phyloP scores from a whole-genome alignment of 2,888 invertebrate species.

The Diplolepis rosae region DNA sequence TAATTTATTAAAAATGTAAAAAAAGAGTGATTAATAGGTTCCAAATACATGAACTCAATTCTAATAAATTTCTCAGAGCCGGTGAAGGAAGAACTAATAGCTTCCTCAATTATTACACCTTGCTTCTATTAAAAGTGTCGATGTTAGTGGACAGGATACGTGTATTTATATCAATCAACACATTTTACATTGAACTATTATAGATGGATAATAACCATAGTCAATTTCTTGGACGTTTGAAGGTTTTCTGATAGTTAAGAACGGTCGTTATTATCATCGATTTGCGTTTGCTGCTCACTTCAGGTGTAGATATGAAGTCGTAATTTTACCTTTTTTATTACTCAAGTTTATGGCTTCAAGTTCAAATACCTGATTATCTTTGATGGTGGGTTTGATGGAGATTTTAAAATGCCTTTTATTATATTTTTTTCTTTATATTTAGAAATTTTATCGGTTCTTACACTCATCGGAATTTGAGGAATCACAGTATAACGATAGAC shows the following conservation, averaged over 20 bases:
- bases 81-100: not conserved
- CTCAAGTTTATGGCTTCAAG: constrained; percentile 21
- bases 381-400: not conserved
- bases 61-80: not conserved
- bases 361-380: constrained; percentile 13
- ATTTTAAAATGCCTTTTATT: not conserved
- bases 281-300: constrained; percentile 23
- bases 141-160: not conserved
- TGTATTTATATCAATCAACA: not conserved
- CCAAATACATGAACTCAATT: not conserved
- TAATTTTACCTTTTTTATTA: constrained; percentile 26
- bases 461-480: not conserved
- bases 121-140: not conserved
- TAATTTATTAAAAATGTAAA: no score
- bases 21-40: no score
- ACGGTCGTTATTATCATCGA: constrained; percentile 18
- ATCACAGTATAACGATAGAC: not conserved
- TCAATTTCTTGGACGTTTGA: constrained; percentile 14
- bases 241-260: constrained; percentile 8
- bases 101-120: not conserved
- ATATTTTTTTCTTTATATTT: not conserved
- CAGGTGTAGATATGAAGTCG: constrained; percentile 16
- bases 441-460: not conserved
- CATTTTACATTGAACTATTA: not conserved
- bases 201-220: not conserved